A percentile compares a stretch with the other conserved stretches of the same genome.
These are phyloP conservation scores for Adelges cooleyi DNA, from an alignment of 1,140 invertebrate species.

Conservation along the genomic window DNA sequence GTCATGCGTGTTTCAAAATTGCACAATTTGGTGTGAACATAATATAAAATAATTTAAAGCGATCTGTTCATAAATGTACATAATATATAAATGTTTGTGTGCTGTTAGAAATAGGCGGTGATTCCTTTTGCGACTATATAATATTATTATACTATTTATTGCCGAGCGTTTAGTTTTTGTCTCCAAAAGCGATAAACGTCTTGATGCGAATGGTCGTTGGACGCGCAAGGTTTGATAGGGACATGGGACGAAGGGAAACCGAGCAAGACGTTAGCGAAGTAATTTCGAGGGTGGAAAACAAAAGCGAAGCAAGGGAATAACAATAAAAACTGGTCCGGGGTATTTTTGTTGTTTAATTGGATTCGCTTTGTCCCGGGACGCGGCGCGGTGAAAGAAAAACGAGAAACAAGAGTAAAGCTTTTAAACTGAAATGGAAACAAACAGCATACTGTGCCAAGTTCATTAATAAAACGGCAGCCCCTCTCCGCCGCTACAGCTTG, in stretches of 20 bases:
- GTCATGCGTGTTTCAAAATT: too few species aligned
- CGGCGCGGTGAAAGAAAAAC: not conserved
- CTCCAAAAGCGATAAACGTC: too few species aligned
- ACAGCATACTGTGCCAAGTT: constrained; percentile 29
- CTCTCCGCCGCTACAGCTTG: not conserved
- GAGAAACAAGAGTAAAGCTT: constrained; percentile 21
- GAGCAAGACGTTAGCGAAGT: constrained; percentile 23
- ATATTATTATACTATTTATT: too few species aligned
- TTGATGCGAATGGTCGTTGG: too few species aligned
- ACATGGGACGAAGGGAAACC: not conserved
- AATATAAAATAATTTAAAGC: too few species aligned
- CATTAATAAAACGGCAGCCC: constrained; percentile 26
- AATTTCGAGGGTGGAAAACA: constrained; percentile 24
- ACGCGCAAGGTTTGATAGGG: too few species aligned
- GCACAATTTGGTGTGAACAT: too few species aligned
- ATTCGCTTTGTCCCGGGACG: constrained; percentile 17
- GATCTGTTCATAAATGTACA: too few species aligned
- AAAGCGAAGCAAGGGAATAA: constrained; percentile 3
- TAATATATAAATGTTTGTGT: too few species aligned
- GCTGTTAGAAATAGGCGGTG: too few species aligned
- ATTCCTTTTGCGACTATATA: too few species aligned
- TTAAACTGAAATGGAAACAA: constrained; percentile 29
- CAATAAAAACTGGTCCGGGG: constrained; percentile 27
- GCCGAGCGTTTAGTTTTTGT: too few species aligned
- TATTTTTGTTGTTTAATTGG: constrained; percentile 25